Evolutionary conservation across 2,113 vertebrate genomes (phyloP).

Genomic region (Podocnemis expansa): DNA sequence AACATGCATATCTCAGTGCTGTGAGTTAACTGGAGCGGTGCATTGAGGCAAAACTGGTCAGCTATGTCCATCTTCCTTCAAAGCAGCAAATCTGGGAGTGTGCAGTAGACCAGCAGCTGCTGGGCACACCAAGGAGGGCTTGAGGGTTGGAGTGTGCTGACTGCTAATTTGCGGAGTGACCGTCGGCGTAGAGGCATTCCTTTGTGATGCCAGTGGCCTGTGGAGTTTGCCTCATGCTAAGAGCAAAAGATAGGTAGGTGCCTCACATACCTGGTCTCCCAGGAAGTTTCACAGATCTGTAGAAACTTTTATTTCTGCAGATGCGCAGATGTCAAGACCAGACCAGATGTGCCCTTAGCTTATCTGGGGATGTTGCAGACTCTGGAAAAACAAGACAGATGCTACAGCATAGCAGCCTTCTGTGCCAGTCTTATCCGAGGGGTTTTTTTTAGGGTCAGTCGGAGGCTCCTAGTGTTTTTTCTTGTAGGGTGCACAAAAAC

Average conservation of each 20-base stretch:
- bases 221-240: not conserved
- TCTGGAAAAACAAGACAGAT: accelerated
- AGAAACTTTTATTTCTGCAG: not conserved
- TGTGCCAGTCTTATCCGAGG: not conserved
- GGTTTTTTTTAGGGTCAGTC: not conserved
- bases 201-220: too few species aligned
- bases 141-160: too few species aligned
- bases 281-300: not conserved
- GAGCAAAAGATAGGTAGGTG: not conserved
- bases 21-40: too few species aligned
- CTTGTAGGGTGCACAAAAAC: not conserved
- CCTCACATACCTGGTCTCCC: not conserved
- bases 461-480: not conserved
- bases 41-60: too few species aligned
- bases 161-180: too few species aligned
- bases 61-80: too few species aligned
- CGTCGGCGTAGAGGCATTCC: too few species aligned
- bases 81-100: too few species aligned
- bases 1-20: too few species aligned
- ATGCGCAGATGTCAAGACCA: not conserved
- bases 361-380: not conserved
- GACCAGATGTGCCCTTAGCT: not conserved
- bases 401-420: not conserved
- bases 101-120: too few species aligned
- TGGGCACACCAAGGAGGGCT: too few species aligned